Evolutionary conservation across 2,888 invertebrate genomes (phyloP).

Genomic region (Drosophila ezoana): DNA sequence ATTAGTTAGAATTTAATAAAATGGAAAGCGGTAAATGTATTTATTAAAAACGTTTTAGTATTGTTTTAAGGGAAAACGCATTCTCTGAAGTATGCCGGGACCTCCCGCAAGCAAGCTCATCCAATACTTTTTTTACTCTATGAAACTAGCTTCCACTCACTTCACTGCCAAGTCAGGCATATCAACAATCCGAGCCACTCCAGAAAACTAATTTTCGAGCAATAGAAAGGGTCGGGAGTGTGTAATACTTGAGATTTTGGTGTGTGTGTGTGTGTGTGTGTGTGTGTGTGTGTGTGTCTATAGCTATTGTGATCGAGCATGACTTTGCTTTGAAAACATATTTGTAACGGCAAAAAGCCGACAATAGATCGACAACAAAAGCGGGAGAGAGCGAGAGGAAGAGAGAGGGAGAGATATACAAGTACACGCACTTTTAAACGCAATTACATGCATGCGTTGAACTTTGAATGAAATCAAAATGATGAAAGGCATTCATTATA

Average conservation of each 20-base stretch:
- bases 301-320: conserved; percentile 69
- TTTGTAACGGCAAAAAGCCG: conserved; percentile 74
- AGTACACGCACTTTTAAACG: conserved; percentile 78
- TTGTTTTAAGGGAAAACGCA: neutral
- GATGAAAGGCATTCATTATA: conserved; percentile 27
- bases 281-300: conserved; percentile 15
- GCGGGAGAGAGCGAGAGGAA: conserved; percentile 20
- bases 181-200: conserved; percentile 55
- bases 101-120: conserved; percentile 50
- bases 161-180: conserved; percentile 69
- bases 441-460: conserved; percentile 66
- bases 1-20: no score
- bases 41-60: neutral
- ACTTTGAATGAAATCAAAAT: conserved; percentile 53
- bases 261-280: conserved; percentile 7
- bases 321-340: conserved; percentile 80
- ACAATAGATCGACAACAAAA: conserved; percentile 65
- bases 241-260: conserved; percentile 20
- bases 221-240: conserved; percentile 64
- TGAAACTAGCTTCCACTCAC: conserved; percentile 53
- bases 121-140: conserved; percentile 45
- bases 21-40: neutral
- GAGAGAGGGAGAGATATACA: conserved; percentile 33
- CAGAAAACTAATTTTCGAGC: conserved; percentile 71
- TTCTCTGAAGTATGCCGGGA: conserved; percentile 6